Evolutionary conservation across 2,113 vertebrate genomes (phyloP).

Genomic region (Cyanoliseus patagonus): DNA sequence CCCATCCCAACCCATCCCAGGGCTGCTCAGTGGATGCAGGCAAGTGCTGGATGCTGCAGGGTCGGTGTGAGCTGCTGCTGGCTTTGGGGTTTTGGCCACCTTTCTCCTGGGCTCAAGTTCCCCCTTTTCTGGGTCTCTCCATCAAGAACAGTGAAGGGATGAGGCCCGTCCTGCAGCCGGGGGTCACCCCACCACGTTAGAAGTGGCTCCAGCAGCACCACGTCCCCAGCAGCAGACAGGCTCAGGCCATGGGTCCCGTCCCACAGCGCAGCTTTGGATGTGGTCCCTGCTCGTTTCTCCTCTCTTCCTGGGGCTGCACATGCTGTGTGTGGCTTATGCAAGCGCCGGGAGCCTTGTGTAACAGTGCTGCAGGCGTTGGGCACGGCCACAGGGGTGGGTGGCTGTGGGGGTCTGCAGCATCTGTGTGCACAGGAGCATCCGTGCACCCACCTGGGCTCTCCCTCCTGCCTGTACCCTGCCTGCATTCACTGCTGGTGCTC

Average conservation of each 20-base stretch:
- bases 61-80: not conserved
- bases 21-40: not conserved
- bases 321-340: not conserved
- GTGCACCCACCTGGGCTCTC: not conserved
- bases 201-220: accelerated
- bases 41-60: accelerated
- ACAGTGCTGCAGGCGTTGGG: not conserved
- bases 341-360: conserved; percentile 2
- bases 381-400: not conserved
- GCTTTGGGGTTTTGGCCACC: not conserved
- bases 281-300: not conserved
- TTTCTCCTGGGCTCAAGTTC: not conserved
- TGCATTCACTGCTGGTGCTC: accelerated
- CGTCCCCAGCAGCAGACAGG: accelerated
- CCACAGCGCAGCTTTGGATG: accelerated
- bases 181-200: accelerated
- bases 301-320: not conserved
- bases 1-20: too few species aligned
- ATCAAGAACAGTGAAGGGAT: not conserved
- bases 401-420: not conserved
- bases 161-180: accelerated
- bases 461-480: not conserved
- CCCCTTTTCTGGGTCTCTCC: not conserved
- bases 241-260: not conserved
- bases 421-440: not conserved